Percentiles rank a stretch among this genome's conserved stretches.
phyloP scores from a whole-genome alignment of 1,140 invertebrate genomes.

The Hypsibius dujardini region DNA sequence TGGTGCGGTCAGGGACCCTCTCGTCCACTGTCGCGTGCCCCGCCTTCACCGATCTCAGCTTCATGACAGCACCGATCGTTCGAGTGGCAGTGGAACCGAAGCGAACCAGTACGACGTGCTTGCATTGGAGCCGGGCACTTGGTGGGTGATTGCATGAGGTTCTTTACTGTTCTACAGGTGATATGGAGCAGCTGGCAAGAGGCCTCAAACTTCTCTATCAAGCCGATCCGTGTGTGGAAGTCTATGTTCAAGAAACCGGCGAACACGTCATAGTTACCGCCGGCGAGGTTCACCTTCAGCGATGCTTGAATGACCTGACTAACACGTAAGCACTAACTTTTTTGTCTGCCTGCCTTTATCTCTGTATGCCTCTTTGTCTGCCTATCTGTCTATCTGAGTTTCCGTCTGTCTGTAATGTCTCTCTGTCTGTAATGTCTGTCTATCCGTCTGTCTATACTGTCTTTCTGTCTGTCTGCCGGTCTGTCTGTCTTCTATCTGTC shows the following conservation, averaged over 20 bases:
- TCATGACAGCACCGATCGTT: conserved; percentile 66
- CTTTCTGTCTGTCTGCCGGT: no score
- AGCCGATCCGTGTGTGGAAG: conserved; percentile 76
- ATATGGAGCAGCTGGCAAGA: conserved; percentile 59
- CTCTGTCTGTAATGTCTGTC: no score
- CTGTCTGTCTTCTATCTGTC: no score
- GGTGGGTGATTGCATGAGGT: neutral
- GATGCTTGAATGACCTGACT: conserved; percentile 68
- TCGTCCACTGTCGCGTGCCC: conserved; percentile 63
- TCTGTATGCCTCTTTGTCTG: no score
- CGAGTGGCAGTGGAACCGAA: conserved; percentile 82
- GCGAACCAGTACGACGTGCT: conserved; percentile 40
- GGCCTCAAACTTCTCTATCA: conserved; percentile 67
- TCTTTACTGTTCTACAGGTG: conserved; percentile 31
- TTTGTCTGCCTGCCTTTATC: neutral
- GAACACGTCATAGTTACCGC: conserved; percentile 89
- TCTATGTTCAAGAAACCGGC: conserved; percentile 74
- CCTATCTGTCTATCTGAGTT: no score
- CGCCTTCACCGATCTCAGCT: conserved; percentile 64
- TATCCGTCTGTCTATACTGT: no score
- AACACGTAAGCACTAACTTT: conserved; percentile 34
- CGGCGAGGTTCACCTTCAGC: conserved; percentile 89
- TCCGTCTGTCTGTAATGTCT: no score
- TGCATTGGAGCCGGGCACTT: neutral
- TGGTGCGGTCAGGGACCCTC: conserved; percentile 78